Base-by-base conservation (phyloP, 1,140 invertebrate species). In the Asobara japonica region DNA sequence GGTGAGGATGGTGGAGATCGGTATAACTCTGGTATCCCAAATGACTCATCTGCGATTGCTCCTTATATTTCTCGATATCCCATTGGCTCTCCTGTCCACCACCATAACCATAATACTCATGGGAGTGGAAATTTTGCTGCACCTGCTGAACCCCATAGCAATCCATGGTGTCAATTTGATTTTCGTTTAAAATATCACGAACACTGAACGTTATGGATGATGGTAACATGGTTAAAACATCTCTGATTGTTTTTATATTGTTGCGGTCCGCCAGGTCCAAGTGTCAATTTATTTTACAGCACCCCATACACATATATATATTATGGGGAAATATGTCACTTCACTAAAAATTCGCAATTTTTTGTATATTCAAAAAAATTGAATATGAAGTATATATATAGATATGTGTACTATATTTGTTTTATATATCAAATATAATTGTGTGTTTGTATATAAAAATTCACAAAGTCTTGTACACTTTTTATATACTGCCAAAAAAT, bases 141-240 rank as follows among this genome's bases (percentile, higher is more conserved):
- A 33, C 77, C 62, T 87, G 84, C 7, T 80, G 75, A 0, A 65
- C 16, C 0, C 77, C 71, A 38, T 85, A 88, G 51, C 84, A 86
- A 67, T 87, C 86, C 86, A 88, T 88, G 7, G 60, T 69, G 2
- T 77, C 76, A 0, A 86, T 81, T 22, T 86, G 86, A 73, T 86
- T 83, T 25, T 82, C 84, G 76, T 78, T 94, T 66, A 94, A 84
- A 79, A 94, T 94, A 75, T 94, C 93, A 74, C 93, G 92, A 73
- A 94, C 93, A 65, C 92, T 93, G 82, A 94, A 94, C 30, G 74
- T 68, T n/a, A 82, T 81, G 41, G 81, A 79, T 22, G 82, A 80
- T 0, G 85, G 77, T 74, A 88, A 77, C 86, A 88, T 88, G 70
- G 74, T 82, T 75, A 83, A 68, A 67, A 72, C 82, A 83, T 83